Conservation (phyloP, 2,113 vertebrate species). For the Theristicus caerulescens region DNA sequence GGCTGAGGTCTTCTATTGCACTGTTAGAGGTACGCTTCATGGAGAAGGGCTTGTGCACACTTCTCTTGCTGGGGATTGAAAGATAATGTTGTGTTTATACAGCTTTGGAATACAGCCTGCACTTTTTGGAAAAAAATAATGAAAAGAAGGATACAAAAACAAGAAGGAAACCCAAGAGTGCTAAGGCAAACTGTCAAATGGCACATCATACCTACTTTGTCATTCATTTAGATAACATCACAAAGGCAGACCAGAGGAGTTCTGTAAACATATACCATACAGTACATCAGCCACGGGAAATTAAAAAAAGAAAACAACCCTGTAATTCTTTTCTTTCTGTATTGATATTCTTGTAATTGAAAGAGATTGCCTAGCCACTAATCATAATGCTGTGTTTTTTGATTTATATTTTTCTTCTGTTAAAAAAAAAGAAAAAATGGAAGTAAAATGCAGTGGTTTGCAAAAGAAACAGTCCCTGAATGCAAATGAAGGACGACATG, state of each 20-base stretch:
- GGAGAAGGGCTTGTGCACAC: slow-evolving; percentile 12
- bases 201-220: slow-evolving; percentile 76
- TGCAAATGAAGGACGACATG: slow-evolving; percentile 31
- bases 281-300: slow-evolving; percentile 75
- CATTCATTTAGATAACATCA: slow-evolving; percentile 76
- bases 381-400: slow-evolving; percentile 46
- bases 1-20: neutral
- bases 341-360: slow-evolving; percentile 61
- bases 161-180: slow-evolving; percentile 59
- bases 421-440: neutral
- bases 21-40: neutral
- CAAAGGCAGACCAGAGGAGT: slow-evolving; percentile 76
- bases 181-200: slow-evolving; percentile 80
- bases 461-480: slow-evolving; percentile 47
- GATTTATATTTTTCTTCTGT: slow-evolving; percentile 33
- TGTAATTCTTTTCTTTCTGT: slow-evolving; percentile 80
- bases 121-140: neutral
- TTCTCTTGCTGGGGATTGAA: slow-evolving; percentile 55
- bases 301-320: slow-evolving; percentile 73
- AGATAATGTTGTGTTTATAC: slow-evolving; percentile 83
- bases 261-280: slow-evolving; percentile 80
- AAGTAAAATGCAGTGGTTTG: slow-evolving; percentile 66
- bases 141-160: slow-evolving; percentile 24
- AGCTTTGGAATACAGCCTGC: slow-evolving; percentile 78
- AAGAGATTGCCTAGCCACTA: slow-evolving; percentile 66